Base-by-base conservation (phyloP, 2,888 invertebrate species). In the Dicycla oo region DNA sequence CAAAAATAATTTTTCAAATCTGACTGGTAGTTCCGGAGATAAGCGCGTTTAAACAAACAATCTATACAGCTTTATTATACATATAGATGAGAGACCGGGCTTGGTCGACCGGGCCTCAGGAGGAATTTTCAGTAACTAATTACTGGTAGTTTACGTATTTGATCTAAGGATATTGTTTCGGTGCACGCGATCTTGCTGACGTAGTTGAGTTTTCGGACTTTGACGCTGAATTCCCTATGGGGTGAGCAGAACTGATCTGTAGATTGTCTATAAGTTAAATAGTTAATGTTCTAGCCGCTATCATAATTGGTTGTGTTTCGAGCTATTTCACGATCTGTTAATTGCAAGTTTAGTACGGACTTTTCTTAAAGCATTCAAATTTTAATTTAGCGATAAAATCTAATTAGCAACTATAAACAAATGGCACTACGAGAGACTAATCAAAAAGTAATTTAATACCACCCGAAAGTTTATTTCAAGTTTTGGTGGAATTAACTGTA, bases 381-480 rank as follows among this genome's bases (percentile, higher is more conserved):
- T 71, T 82, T 58, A 78, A 82, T 78, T 83, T 57, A 54, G 43
- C 63, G 86, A 86, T 86, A 84, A 74, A 81, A 86, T 86, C 86
- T 82, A 74, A 81, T 84, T 79, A 78, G 73, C 54, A 57, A 69
- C 75, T 57, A 71, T 80, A 84, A 76, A 86, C 76, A 84, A 85
- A 83, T 76, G 76, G 78, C 66, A 81, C 69, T 80, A 75, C 65
- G 79, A 79, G 73, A 84, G 83, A 81, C 84, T 86, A 89, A 91
- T 91, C 90, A 91, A 89, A 91, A 89, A 89, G 90, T 87, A 88
- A 91, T 91, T 89, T 88, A 89, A 90, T 85, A 87, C 85, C 84
- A 83, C 86, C 90, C 81, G 69, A 86, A 88, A 86, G 78, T 87
- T 82, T 81, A 83, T 74, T 82, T 73, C 68, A 80, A 84, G 78